Conservation (phyloP, 2,888 invertebrate species). For the Apocheima hispidaria region DNA sequence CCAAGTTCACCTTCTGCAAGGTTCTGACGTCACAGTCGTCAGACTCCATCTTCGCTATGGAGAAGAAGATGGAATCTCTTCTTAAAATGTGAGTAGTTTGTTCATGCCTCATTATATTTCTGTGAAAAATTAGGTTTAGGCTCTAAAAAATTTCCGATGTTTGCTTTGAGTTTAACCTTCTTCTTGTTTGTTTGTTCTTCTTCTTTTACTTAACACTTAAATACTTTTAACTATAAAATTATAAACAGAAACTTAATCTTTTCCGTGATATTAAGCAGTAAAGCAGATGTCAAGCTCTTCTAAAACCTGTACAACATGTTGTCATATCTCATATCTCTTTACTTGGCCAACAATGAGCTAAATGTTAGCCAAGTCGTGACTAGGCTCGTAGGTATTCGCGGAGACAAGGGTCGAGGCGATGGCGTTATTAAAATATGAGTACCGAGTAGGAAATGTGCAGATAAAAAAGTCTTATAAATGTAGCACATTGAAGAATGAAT, state of each 20-base stretch:
- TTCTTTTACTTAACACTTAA: background rate
- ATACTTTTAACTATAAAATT: background rate
- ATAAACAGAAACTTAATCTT: background rate
- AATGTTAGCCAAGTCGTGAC: slow-evolving; percentile 37
- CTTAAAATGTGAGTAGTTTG: slow-evolving; percentile 89
- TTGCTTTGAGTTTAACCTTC: too few relatives aligned
- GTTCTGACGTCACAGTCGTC: slow-evolving; percentile 89
- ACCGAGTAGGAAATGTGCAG: background rate
- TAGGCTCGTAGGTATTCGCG: slow-evolving; percentile 21
- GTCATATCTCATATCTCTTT: slow-evolving; percentile 5
- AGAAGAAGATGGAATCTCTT: slow-evolving; percentile 92
- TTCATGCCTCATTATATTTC: background rate
- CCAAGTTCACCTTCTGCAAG: slow-evolving; percentile 92
- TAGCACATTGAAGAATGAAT: background rate
- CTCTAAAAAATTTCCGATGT: background rate
- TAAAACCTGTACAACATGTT: background rate
- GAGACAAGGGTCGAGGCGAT: slow-evolving; percentile 36
- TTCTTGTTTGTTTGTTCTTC: too few relatives aligned
- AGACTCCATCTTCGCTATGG: slow-evolving; percentile 91
- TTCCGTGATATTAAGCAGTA: slow-evolving; percentile 15
- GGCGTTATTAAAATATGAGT: slow-evolving; percentile 4
- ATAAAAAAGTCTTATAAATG: background rate
- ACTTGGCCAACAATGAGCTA: slow-evolving; percentile 14
- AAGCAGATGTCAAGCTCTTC: slow-evolving; percentile 5
- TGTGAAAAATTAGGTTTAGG: background rate